Conservation (phyloP, 1,140 invertebrate genomes). For the Heliothis subflexa region DNA sequence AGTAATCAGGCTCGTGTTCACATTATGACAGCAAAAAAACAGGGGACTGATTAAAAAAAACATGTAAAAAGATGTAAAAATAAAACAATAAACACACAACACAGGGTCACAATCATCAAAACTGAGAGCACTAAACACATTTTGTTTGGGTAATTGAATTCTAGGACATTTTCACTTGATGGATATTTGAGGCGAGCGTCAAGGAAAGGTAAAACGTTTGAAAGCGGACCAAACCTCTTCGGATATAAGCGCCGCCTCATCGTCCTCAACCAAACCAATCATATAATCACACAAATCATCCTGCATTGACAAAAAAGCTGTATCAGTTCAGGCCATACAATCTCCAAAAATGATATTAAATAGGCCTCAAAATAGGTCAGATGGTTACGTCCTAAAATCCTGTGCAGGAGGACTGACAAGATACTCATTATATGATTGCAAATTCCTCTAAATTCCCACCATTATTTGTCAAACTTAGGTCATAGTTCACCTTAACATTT, state of each 20-base stretch:
- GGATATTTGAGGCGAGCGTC: conserved; percentile 36
- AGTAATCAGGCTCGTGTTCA: background rate
- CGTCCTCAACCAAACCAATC: conserved; percentile 86
- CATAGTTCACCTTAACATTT: too few species aligned
- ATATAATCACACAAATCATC: conserved; percentile 87
- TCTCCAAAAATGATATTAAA: too few species aligned
- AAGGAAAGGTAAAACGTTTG: conserved; percentile 46
- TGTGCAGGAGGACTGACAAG: too few species aligned
- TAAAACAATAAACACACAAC: conserved; percentile 11
- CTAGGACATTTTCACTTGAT: conserved; percentile 1
- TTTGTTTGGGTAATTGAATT: background rate
- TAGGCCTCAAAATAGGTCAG: too few species aligned
- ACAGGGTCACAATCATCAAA: conserved; percentile 10
- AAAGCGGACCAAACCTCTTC: conserved; percentile 78
- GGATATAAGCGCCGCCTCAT: conserved; percentile 84
- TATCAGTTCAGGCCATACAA: conserved; percentile 52
- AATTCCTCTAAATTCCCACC: too few species aligned
- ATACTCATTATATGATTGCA: too few species aligned
- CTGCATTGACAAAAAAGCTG: conserved; percentile 79
- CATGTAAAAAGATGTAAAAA: conserved; percentile 25
- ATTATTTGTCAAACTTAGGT: too few species aligned
- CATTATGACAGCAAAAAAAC: background rate
- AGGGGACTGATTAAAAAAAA: background rate
- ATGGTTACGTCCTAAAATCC: too few species aligned
- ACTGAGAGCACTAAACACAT: conserved; percentile 6